These are phyloP conservation scores for Trochalopteron elliotii DNA, from an alignment of 2,113 vertebrate genomes.

Conservation along the genomic window DNA sequence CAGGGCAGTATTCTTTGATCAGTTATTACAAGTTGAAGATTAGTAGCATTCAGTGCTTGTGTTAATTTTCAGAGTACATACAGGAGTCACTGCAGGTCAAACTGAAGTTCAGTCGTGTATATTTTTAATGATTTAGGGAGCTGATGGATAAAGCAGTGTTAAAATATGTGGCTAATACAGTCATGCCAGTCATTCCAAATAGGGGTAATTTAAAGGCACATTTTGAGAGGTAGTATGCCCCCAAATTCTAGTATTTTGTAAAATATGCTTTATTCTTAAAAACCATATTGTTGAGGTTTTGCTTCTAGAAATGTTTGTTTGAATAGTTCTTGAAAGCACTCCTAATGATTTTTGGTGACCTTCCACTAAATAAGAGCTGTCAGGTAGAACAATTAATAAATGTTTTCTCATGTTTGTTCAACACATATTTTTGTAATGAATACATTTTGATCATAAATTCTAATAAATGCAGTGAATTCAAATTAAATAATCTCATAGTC, in stretches of 20 bases:
- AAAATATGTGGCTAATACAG: not conserved
- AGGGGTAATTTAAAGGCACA: not conserved
- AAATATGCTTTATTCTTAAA: not conserved
- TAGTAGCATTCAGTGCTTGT: slow-evolving; percentile 12
- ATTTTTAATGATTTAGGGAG: slow-evolving; percentile 49
- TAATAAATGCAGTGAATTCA: not conserved
- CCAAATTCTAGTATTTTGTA: not conserved
- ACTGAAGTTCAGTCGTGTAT: not conserved
- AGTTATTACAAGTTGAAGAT: slow-evolving; percentile 45
- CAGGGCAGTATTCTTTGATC: slow-evolving; percentile 50
- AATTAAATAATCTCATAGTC: not conserved
- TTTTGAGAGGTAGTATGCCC: not conserved
- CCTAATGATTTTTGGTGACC: not conserved
- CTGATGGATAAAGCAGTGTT: not conserved
- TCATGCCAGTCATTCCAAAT: not conserved
- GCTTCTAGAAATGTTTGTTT: not conserved
- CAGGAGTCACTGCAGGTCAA: slow-evolving; percentile 46
- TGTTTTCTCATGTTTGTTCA: not conserved
- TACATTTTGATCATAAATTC: not conserved
- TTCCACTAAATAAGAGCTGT: not conserved
- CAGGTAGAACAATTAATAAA: not conserved
- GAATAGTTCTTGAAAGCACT: not conserved
- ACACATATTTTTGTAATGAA: not conserved
- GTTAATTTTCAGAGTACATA: slow-evolving; percentile 57
- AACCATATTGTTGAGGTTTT: not conserved